phyloP scores from a whole-genome alignment of 2,797 vertebrate genomes.

The Holocentrus rufus region DNA sequence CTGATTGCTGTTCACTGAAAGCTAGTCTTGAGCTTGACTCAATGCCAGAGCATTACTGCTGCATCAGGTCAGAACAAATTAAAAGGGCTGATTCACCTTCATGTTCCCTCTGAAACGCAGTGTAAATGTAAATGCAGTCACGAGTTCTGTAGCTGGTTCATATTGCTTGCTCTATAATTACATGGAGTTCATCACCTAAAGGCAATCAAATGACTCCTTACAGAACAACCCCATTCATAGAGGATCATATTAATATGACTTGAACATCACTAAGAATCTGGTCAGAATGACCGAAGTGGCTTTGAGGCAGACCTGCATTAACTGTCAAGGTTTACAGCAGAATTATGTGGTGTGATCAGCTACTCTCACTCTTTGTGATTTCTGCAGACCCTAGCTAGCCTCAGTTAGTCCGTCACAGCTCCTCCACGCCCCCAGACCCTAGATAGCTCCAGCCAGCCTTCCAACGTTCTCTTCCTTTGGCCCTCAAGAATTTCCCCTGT shows the following conservation, averaged over 20 bases:
- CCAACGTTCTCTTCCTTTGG: constrained; percentile 57
- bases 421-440: constrained; percentile 1
- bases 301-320: constrained; percentile 44
- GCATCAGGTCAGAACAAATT: background rate
- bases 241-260: constrained; percentile 20
- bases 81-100: constrained; percentile 1
- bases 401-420: constrained; percentile 16
- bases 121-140: background rate
- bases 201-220: background rate
- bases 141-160: background rate
- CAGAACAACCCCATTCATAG: background rate
- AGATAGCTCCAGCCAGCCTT: constrained; percentile 41
- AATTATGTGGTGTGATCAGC: constrained; percentile 6
- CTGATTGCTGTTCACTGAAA: background rate
- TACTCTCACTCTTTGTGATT: constrained; percentile 21
- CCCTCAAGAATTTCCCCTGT: constrained; percentile 39
- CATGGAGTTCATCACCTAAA: background rate
- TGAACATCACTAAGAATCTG: constrained; percentile 12
- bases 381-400: constrained; percentile 28
- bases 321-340: constrained; percentile 26
- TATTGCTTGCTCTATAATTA: constrained; percentile 1
- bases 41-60: background rate
- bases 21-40: background rate
- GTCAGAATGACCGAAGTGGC: constrained; percentile 29
- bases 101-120: background rate